Evolutionary conservation across 2,888 invertebrate genomes (phyloP).

Genomic region (Tenthredo distinguenda): DNA sequence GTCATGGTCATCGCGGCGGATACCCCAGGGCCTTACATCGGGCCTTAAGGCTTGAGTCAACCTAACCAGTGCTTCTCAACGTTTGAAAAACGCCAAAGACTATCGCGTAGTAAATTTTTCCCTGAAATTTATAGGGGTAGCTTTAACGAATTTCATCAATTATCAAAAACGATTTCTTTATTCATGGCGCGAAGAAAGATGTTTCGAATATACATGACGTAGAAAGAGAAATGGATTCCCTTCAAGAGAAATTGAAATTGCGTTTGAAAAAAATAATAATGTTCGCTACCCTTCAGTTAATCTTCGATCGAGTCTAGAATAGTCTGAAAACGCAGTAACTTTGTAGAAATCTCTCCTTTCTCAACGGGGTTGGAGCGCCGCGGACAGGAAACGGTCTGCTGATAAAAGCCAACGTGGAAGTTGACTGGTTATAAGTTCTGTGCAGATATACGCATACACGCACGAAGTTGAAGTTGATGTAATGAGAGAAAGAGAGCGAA

Average conservation of each 20-base stretch:
- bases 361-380: neutral
- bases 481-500: neutral
- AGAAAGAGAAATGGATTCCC: neutral
- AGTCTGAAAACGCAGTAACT: neutral
- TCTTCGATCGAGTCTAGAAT: neutral
- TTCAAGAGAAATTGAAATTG: neutral
- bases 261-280: neutral
- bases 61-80: slow-evolving; percentile 34
- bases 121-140: neutral
- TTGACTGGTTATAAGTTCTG: neutral
- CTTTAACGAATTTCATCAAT: neutral
- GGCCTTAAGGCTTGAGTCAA: slow-evolving; percentile 50
- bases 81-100: neutral
- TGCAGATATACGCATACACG: neutral
- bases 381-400: neutral
- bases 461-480: neutral
- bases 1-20: slow-evolving; percentile 75
- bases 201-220: neutral
- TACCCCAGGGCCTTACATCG: slow-evolving; percentile 71
- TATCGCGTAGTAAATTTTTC: neutral
- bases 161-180: neutral
- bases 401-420: neutral
- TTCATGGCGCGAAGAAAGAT: neutral
- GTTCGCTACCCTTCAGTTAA: neutral
- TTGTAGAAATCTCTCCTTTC: neutral